Base-by-base conservation (phyloP, 2,888 invertebrate species). In the Brachylomia viminalis region DNA sequence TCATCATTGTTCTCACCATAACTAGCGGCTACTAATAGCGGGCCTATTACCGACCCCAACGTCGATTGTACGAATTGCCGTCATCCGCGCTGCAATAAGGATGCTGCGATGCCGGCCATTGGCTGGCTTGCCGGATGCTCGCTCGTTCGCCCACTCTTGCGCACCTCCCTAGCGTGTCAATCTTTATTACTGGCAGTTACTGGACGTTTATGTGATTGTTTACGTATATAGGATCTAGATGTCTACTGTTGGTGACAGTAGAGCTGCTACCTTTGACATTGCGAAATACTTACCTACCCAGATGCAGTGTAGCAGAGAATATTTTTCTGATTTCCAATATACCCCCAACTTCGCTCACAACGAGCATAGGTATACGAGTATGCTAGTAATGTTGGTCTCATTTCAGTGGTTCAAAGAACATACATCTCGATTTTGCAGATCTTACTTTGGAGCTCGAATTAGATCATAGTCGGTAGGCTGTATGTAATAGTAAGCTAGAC, bases 71-170 rank as follows among this genome's bases (percentile, higher is more conserved):
- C 86, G 90, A 92, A 94, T 94, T 93, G 92, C 75, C 86, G 84
- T 90, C 94, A 93, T 95, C 95, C 95, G 94, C 83, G 79, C 72
- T 84, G 89, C 93, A 95, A 95, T 95, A 93, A 96, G 96, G 96
- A 96, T 93, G 95, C 92, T 77, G 87, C 87, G 84, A 88, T 88
- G 89, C 80, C 86, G 89, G 80, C 92, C 90, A 95, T 95, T 95
- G 95, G 95, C 92, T 93, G 93, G 49, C 62, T 20, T 27, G 72
- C 73, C 88, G 87, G 87, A 87, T 78, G 81, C 76, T 47, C 88
- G 88, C 87, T 79, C 78, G 82, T 86, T 86, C 87, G 89, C 73
- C 87, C 87, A 85, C 88, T 87, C 87, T 54, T 82, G 87, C 89
- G 90, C 90, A 89, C 88, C 86, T 86, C 89, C 87, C 85, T 80